Evolutionary conservation across 1,140 invertebrate genomes (phyloP).

Genomic region (Drosophila sulfurigaster): DNA sequence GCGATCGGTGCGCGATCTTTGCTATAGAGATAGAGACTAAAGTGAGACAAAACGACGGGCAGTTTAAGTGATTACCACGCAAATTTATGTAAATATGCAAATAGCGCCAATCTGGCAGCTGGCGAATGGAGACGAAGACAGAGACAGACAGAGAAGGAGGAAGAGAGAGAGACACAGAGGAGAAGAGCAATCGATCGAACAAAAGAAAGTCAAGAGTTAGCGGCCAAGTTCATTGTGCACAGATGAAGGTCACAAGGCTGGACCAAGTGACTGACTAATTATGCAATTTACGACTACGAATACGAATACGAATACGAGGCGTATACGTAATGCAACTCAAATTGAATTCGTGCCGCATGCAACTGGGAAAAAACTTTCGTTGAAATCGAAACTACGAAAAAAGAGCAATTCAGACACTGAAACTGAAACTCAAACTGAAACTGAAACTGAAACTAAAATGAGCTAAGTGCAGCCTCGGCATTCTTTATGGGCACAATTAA

Average conservation of each 20-base stretch:
- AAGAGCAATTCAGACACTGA: neutral
- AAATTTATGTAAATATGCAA: conserved; percentile 61
- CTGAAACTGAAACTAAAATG: conserved; percentile 19
- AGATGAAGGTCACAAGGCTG: conserved; percentile 61
- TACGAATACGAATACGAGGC: neutral
- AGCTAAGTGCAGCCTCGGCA: conserved; percentile 39
- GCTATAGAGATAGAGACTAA: conserved; percentile 14
- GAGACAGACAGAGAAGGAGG: conserved; percentile 41
- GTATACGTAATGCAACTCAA: conserved; percentile 56
- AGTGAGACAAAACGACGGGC: conserved; percentile 52
- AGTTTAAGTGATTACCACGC: conserved; percentile 63
- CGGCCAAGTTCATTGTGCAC: conserved; percentile 74
- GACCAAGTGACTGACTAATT: conserved; percentile 47
- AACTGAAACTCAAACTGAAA: conserved; percentile 15
- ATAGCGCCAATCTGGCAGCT: conserved; percentile 15
- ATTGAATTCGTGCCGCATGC: conserved; percentile 67
- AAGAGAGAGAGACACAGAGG: too few relatives aligned
- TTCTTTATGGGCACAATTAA: conserved; percentile 83
- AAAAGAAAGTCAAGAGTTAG: conserved; percentile 53
- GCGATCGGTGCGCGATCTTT: conserved; percentile 22
- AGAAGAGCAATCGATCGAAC: conserved; percentile 28
- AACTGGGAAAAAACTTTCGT: conserved; percentile 60
- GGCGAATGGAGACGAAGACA: neutral
- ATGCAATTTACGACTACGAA: conserved; percentile 53
- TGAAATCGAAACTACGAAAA: conserved; percentile 25